phyloP scores from a whole-genome alignment of 2,797 vertebrate genomes.

The Iguana delicatissima region DNA sequence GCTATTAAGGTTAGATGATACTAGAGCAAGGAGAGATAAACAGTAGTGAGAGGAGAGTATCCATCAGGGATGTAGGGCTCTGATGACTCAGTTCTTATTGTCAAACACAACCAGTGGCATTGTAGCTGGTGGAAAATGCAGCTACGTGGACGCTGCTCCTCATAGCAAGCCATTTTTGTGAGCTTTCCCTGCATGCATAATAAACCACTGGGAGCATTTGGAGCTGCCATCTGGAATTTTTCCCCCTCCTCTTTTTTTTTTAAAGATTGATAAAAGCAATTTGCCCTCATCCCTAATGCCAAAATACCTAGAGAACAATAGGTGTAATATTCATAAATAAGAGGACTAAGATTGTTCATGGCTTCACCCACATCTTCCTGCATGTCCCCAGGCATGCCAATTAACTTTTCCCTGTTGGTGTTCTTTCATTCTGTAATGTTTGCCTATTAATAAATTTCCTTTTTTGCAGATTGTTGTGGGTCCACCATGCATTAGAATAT shows the following conservation, averaged over 20 bases:
- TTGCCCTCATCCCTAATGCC: conserved; percentile 15
- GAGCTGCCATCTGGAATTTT: conserved; percentile 12
- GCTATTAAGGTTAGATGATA: background rate
- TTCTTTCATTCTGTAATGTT: background rate
- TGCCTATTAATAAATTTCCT: fast-evolving
- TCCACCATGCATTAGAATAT: fast-evolving
- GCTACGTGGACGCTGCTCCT: background rate
- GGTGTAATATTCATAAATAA: conserved; percentile 17
- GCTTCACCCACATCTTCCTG: background rate
- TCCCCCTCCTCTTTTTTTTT: background rate
- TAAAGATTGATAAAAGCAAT: background rate
- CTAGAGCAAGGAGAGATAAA: background rate
- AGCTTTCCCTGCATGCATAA: background rate
- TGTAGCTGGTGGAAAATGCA: background rate
- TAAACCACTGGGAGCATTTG: conserved; percentile 12
- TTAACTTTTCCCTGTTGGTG: conserved; percentile 6
- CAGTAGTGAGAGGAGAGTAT: background rate
- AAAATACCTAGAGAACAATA: conserved; percentile 17
- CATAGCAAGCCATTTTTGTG: background rate
- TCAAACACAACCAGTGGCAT: background rate
- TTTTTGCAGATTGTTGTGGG: conserved; percentile 3
- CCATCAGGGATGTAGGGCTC: background rate
- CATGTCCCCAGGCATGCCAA: fast-evolving
- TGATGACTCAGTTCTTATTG: background rate
- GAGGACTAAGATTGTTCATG: fast-evolving